Evolutionary conservation across 30 jellyfish, hydroid and myxozoan genomes (phyloP).

Genomic region (Nemopilema nomurai): DNA sequence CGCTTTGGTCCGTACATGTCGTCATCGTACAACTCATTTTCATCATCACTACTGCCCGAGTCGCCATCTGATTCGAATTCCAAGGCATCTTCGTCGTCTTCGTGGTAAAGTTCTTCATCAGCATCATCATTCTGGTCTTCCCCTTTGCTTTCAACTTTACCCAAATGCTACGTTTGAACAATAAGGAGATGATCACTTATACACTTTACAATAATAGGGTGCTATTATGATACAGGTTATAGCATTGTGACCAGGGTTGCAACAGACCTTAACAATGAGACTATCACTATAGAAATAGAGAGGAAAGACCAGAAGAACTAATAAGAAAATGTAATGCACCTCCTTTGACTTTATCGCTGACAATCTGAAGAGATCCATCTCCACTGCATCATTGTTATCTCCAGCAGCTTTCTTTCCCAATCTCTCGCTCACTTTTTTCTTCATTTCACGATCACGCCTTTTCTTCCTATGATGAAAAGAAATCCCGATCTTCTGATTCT

Average conservation of each 20-base stretch:
- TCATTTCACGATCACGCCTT: constrained; percentile 70
- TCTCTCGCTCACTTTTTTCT: constrained; percentile 76
- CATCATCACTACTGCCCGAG: constrained; percentile 55
- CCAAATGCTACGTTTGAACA: constrained; percentile 45
- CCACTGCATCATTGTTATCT: constrained; percentile 64
- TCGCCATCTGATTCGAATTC: constrained; percentile 81
- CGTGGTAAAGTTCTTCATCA: constrained; percentile 35
- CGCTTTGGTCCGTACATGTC: constrained; percentile 78
- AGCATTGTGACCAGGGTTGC: no score
- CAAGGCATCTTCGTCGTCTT: constrained; percentile 66
- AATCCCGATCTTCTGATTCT: neutral
- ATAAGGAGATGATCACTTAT: no score
- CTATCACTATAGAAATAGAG: no score
- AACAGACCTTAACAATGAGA: no score
- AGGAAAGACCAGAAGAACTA: no score
- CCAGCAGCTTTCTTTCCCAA: constrained; percentile 80
- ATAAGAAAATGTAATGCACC: constrained; percentile 25
- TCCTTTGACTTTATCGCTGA: constrained; percentile 69
- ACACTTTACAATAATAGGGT: no score
- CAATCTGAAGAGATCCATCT: constrained; percentile 83
- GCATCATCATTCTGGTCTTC: constrained; percentile 44
- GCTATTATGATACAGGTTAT: no score
- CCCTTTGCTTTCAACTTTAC: constrained; percentile 15
- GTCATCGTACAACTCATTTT: constrained; percentile 75
- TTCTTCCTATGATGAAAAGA: constrained; percentile 50